Percentiles rank a stretch among this genome's conserved stretches.
Conservation (phyloP, 2,888 invertebrate genomes). For the Gari tellinella region DNA sequence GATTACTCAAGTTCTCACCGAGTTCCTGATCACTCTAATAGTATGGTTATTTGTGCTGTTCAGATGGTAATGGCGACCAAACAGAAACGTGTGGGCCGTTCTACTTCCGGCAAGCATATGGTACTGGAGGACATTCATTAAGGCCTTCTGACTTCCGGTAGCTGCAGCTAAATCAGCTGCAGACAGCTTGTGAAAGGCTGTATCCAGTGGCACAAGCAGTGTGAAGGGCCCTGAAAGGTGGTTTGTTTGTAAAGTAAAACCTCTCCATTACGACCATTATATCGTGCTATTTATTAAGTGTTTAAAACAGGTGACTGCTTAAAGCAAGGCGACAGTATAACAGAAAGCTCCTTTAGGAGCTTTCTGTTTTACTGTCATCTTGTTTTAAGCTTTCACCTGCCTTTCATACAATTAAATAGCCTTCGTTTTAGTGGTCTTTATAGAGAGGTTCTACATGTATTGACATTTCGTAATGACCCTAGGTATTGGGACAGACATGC, state of each 20-base stretch:
- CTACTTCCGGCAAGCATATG: slow-evolving; percentile 64
- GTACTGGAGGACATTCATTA: slow-evolving; percentile 63
- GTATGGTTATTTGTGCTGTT: slow-evolving; percentile 68
- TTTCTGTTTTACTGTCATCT: neutral
- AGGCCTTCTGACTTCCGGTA: slow-evolving; percentile 34
- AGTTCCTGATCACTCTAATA: slow-evolving; percentile 63
- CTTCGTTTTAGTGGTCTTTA: no score
- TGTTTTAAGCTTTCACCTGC: no score
- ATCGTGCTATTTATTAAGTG: no score
- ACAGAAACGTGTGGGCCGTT: slow-evolving; percentile 49
- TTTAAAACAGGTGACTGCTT: no score
- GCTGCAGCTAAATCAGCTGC: slow-evolving; percentile 46
- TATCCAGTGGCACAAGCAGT: slow-evolving; percentile 67
- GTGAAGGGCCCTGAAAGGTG: slow-evolving; percentile 69
- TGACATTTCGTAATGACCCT: no score
- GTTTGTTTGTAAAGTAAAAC: no score
- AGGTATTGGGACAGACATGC: no score
- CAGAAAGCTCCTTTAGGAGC: neutral
- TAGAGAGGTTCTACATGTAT: no score
- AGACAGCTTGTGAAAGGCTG: slow-evolving; percentile 66
- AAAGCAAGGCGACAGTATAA: no score
- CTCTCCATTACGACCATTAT: no score
- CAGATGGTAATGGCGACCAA: slow-evolving; percentile 57
- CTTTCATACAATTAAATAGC: no score
- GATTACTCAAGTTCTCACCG: slow-evolving; percentile 18